Conservation (phyloP, 2,113 vertebrate species). For the Pantherophis guttatus region DNA sequence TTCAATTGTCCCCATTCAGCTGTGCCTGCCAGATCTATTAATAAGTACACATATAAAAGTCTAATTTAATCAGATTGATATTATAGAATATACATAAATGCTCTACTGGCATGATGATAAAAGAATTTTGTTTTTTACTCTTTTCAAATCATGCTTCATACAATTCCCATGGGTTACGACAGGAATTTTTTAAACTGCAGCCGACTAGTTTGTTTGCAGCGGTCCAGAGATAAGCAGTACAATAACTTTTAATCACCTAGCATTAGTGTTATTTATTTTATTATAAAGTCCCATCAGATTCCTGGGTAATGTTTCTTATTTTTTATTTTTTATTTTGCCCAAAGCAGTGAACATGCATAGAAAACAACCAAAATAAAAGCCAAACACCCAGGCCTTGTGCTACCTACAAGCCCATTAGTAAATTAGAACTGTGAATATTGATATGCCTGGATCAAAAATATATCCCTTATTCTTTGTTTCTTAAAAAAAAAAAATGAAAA, state of each 20-base stretch:
- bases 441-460: neutral
- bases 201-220: neutral
- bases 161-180: neutral
- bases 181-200: constrained; percentile 5
- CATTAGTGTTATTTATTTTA: neutral
- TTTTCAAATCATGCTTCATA: constrained; percentile 7
- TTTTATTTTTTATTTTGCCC: neutral
- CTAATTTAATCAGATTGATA: constrained; percentile 28
- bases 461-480: neutral
- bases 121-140: neutral
- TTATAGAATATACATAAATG: constrained; percentile 35
- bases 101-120: neutral
- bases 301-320: neutral
- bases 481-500: neutral
- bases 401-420: neutral
- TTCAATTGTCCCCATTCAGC: neutral
- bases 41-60: neutral
- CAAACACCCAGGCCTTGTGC: neutral
- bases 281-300: neutral
- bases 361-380: neutral
- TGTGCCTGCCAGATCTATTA: constrained; percentile 17
- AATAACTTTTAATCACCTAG: neutral
- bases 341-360: neutral
- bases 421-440: neutral
- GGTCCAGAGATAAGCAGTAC: neutral